Conservation (phyloP, 2,888 invertebrate genomes). For the Chrysodeixis includens region DNA sequence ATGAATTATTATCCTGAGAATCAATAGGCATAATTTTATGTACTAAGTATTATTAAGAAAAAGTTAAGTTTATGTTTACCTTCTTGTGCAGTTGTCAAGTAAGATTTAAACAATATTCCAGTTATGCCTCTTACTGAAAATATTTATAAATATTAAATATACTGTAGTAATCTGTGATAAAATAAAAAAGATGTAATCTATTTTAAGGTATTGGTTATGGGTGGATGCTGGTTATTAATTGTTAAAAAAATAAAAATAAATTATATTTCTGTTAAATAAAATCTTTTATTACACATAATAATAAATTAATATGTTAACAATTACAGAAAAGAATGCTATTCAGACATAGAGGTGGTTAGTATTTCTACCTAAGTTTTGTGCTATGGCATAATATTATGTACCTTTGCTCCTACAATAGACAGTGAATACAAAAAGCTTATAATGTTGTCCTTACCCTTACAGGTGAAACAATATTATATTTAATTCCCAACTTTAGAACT, state of each 20-base stretch:
- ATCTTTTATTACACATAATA: conserved; percentile 55
- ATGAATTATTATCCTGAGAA: conserved; percentile 82
- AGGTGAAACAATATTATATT: too few species aligned
- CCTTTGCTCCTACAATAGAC: neutral
- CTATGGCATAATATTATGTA: conserved; percentile 2
- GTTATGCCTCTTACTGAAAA: too few species aligned
- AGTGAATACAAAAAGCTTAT: neutral
- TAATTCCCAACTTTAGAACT: neutral
- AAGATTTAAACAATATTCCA: too few species aligned
- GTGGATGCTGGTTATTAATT: neutral
- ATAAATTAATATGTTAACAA: conserved; percentile 53
- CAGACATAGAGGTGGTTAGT: conserved; percentile 24
- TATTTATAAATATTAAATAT: neutral
- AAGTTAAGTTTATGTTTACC: neutral
- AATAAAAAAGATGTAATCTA: neutral
- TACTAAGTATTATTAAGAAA: neutral
- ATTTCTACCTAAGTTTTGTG: conserved; percentile 23
- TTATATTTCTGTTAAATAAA: conserved; percentile 38
- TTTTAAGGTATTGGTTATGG: conserved; percentile 13
- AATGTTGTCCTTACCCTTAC: too few species aligned
- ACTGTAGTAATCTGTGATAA: neutral
- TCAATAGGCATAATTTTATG: conserved; percentile 21
- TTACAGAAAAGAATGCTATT: conserved; percentile 36
- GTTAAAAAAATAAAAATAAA: conserved; percentile 27
- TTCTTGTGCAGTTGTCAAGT: neutral